Evolutionary conservation across 2,797 vertebrate species (phyloP).

Genomic region (Denticeps clupeoides): DNA sequence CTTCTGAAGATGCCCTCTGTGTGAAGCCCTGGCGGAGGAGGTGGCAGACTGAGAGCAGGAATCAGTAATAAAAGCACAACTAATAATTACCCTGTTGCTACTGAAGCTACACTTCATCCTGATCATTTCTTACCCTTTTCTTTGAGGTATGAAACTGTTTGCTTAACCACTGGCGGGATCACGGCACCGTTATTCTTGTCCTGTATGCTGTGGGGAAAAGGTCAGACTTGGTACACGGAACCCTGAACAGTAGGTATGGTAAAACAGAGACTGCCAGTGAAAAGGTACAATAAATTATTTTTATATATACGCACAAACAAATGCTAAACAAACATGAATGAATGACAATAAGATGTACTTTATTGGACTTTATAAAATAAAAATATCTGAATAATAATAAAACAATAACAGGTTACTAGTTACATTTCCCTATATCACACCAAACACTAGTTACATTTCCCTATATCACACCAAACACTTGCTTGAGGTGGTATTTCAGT

Average conservation of each 20-base stretch:
- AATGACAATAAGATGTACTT: not conserved
- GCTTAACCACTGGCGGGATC: constrained; percentile 65
- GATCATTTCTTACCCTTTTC: constrained; percentile 54
- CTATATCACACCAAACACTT: too few species aligned
- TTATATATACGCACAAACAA: too few species aligned
- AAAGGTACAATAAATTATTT: too few species aligned
- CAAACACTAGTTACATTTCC: too few species aligned
- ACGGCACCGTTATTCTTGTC: constrained; percentile 63
- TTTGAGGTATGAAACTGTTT: constrained; percentile 69
- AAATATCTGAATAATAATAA: not conserved
- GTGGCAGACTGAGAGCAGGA: not conserved
- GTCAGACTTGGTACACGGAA: not conserved
- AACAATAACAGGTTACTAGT: not conserved
- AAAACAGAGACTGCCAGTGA: too few species aligned
- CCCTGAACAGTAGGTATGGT: too few species aligned
- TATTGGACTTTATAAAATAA: not conserved
- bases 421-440: too few species aligned
- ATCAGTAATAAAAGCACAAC: not conserved
- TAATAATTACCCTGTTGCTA: not conserved
- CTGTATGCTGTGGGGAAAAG: constrained; percentile 51
- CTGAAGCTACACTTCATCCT: not conserved
- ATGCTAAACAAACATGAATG: too few species aligned
- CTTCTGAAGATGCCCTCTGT: constrained; percentile 74
- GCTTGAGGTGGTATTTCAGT: too few species aligned
- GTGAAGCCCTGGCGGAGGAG: constrained; percentile 52